Percentiles rank a stretch among this genome's conserved stretches.
Evolutionary conservation across 2,797 vertebrate genomes (phyloP).

Genomic region (Pseudotriccus pelzelni): DNA sequence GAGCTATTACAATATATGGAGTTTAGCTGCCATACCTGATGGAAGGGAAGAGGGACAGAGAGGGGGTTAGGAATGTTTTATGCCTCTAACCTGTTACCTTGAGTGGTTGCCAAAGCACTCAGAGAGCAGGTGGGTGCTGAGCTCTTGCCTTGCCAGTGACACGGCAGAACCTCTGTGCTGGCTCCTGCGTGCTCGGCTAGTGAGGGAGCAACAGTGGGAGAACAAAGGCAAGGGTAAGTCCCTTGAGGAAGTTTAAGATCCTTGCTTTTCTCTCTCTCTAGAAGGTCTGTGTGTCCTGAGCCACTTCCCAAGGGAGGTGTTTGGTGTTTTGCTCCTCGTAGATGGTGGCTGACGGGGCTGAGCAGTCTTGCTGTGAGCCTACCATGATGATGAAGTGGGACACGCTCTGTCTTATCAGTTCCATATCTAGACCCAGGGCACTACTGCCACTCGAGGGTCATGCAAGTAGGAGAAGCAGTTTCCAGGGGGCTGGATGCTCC

Average conservation of each 20-base stretch:
- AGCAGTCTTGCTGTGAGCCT: not conserved
- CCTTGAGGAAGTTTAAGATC: not conserved
- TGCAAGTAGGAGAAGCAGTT: not conserved
- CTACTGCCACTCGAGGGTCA: accelerated
- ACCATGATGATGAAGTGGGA: accelerated
- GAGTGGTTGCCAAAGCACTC: not conserved
- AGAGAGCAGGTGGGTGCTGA: not conserved
- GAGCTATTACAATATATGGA: not conserved
- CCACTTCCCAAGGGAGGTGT: not conserved
- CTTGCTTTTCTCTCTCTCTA: not conserved
- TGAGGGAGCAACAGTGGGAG: not conserved
- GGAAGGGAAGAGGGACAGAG: not conserved
- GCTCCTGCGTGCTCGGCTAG: not conserved
- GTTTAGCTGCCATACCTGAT: accelerated
- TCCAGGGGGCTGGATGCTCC: not conserved
- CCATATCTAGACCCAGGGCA: not conserved
- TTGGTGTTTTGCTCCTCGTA: not conserved
- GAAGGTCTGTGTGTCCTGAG: not conserved
- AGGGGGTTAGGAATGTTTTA: not conserved
- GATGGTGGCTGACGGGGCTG: not conserved
- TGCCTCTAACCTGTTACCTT: not conserved
- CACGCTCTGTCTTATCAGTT: accelerated
- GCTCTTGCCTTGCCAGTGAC: not conserved
- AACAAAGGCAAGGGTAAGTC: not conserved
- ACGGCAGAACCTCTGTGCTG: not conserved